Base-by-base conservation (phyloP, 2,797 vertebrate species). In the Halcyon badia region DNA sequence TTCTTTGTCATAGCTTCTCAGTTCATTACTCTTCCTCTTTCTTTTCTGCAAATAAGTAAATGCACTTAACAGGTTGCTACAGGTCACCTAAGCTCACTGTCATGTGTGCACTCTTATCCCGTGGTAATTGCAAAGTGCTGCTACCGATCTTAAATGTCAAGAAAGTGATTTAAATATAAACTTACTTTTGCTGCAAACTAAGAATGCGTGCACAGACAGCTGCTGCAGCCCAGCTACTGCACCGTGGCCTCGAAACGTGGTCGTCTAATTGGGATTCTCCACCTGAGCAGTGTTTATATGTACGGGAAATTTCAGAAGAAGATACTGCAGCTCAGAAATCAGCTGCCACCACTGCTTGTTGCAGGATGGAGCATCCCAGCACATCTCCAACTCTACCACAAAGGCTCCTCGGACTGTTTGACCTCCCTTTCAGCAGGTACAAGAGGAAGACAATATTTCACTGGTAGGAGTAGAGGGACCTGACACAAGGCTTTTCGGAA, bases 41-140 rank as follows among this genome's bases (percentile, higher is more conserved):
- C 80, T 88, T 92, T 88, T 75, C 92, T 83, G 83, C 90, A 95
- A 92, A 94, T 83, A 96, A 90, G 95, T 82, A 93, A 92, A 92
- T 65, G 89, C 92, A 84, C 89, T 95, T 81, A 90, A 48, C 88
- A 76, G 89, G 94, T 86, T 84, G 73, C 86, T 81, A 25, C 86
- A 89, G 96, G 92, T 95, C 90, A 78, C 86, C 94, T 71, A 51
- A 83, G 90, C 90, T 90, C 58, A 83, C 96, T 81, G 86, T 57
- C 70, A 9, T 91, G 90, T 93, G 17, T 78, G 86, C 83, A 71
- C 90, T 97, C 76, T 28, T 52, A 56, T 86, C 90, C 94, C 83
- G 3, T 8, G 89, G 80, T 57, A 81, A 93, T 82, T 90, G 95
- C 94, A 71, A 65, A 96, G 92, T 31, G 44, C 92, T 44, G 52